Conservation (phyloP, 2,888 invertebrate genomes). For the Elmis aenea region DNA sequence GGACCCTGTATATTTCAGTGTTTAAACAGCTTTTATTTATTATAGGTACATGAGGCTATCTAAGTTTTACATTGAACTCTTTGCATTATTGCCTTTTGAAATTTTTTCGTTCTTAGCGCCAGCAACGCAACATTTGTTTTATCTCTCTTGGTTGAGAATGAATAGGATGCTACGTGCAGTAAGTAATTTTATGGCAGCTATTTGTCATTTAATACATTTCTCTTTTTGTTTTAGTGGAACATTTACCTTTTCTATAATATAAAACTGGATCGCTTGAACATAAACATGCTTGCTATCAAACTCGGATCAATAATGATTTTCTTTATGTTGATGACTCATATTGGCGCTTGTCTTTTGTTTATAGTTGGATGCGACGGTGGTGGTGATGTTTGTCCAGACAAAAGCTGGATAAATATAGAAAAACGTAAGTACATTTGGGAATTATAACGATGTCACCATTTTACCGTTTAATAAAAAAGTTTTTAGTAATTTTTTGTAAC, state of each 20-base stretch:
- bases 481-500: no score
- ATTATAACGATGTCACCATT: no score
- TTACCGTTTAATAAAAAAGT: no score
- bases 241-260: constrained; percentile 24
- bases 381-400: no score
- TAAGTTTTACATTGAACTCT: constrained; percentile 18
- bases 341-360: constrained; percentile 22
- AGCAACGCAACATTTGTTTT: constrained; percentile 2
- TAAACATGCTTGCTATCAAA: constrained; percentile 23
- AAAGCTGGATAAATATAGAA: no score
- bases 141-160: constrained; percentile 13
- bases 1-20: no score
- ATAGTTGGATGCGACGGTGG: constrained; percentile 16
- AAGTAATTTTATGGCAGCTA: background rate
- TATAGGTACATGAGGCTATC: constrained; percentile 15
- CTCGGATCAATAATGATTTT: constrained; percentile 21
- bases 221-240: constrained; percentile 19
- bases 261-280: constrained; percentile 24
- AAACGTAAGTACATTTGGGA: no score
- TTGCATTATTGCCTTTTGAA: constrained; percentile 19
- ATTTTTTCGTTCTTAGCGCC: constrained; percentile 9
- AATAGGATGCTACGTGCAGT: constrained; percentile 20
- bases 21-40: no score
- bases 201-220: background rate
- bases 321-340: constrained; percentile 20